Percentiles rank a stretch among this genome's conserved stretches.
phyloP scores from a whole-genome alignment of 2,113 vertebrate species.

The Elephas maximus region DNA sequence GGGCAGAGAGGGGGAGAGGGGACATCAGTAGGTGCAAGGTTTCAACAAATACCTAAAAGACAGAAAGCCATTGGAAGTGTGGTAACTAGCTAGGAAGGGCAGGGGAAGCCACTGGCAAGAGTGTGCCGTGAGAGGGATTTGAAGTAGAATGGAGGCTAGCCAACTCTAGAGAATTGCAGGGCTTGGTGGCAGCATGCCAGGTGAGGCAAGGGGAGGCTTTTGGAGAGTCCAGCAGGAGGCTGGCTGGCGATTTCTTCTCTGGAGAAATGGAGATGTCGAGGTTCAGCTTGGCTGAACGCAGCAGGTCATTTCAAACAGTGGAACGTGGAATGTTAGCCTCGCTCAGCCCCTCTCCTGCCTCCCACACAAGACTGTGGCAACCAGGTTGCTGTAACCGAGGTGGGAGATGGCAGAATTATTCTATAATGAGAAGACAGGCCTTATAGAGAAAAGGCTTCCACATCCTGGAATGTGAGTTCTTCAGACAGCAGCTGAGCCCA shows the following conservation, averaged over 20 bases:
- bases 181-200: neutral
- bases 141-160: too few species aligned
- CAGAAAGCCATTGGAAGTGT: accelerated
- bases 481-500: accelerated
- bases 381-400: neutral
- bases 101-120: neutral
- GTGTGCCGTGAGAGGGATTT: neutral
- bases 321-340: neutral
- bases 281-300: neutral
- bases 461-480: neutral
- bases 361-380: neutral
- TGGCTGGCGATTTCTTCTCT: neutral
- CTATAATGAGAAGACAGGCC: neutral
- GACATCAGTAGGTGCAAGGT: accelerated
- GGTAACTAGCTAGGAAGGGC: neutral
- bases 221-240: neutral
- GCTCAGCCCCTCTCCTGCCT: neutral
- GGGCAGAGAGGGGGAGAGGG: neutral
- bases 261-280: neutral
- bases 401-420: neutral
- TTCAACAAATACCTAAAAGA: neutral
- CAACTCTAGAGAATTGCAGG: too few species aligned
- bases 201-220: neutral
- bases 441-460: neutral
- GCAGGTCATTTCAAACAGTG: neutral